Conservation (phyloP, 2,113 vertebrate species). For the Ceyx cyanopectus region DNA sequence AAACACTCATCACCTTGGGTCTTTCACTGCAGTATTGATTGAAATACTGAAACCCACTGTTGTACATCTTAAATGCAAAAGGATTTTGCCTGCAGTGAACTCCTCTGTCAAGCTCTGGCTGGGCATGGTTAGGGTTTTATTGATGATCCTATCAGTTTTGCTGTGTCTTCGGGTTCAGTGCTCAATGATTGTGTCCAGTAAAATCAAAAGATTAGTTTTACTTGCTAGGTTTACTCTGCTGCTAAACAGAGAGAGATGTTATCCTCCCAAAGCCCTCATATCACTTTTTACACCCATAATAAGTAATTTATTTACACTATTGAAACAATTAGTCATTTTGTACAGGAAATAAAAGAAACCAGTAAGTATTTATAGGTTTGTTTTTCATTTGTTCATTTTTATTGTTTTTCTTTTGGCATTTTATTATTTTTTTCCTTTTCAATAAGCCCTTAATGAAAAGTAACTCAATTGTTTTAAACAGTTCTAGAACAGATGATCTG, state of each 20-base stretch:
- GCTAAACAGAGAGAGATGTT: not conserved
- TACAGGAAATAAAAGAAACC: not conserved
- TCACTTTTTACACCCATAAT: not conserved
- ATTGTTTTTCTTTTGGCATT: not conserved
- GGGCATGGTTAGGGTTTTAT: not conserved
- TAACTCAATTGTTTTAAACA: not conserved
- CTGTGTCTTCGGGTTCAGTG: not conserved
- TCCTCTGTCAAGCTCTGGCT: not conserved
- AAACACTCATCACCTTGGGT: not conserved
- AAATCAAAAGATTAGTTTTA: not conserved
- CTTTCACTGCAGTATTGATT: not conserved
- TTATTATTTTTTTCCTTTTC: not conserved
- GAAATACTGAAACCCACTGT: not conserved
- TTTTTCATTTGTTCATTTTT: constrained; percentile 6
- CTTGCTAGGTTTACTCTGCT: not conserved
- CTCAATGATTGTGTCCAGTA: not conserved
- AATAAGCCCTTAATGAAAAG: not conserved
- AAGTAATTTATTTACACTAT: not conserved
- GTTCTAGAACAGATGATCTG: not conserved
- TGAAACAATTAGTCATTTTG: not conserved
- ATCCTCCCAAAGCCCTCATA: not conserved
- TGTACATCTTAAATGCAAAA: not conserved
- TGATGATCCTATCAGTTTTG: not conserved
- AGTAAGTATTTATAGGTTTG: not conserved
- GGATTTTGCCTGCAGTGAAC: not conserved